Percentiles rank a stretch among this genome's conserved stretches.
Conservation (phyloP, 2,888 invertebrate species). For the Serripes groenlandicus region DNA sequence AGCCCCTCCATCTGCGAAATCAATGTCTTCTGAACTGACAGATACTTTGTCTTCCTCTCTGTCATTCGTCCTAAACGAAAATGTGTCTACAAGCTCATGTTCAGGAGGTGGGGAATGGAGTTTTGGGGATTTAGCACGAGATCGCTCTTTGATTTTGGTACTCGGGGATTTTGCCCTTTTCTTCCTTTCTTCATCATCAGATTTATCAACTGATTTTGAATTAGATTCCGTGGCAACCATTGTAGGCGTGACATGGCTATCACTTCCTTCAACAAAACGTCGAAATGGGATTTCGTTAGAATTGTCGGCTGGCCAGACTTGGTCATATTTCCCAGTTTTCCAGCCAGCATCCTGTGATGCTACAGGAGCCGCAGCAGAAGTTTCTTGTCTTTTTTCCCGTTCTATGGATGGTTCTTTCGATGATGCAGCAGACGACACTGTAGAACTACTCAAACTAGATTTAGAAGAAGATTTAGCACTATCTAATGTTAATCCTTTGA, state of each 20-base stretch:
- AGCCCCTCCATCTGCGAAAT: conserved; percentile 46
- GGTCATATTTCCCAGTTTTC: conserved; percentile 55
- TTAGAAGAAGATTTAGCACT: conserved; percentile 33
- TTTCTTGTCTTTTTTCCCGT: conserved; percentile 40
- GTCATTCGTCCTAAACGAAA: conserved; percentile 37
- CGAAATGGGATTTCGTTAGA: conserved; percentile 61
- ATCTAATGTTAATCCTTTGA: conserved; percentile 68
- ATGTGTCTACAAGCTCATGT: conserved; percentile 59
- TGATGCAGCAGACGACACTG: conserved; percentile 44
- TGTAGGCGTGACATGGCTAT: conserved; percentile 65
- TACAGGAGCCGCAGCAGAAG: conserved; percentile 18
- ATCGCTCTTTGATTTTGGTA: conserved; percentile 83
- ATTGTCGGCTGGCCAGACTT: conserved; percentile 49
- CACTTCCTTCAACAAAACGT: conserved; percentile 81
- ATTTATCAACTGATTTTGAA: conserved; percentile 71
- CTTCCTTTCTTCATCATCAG: conserved; percentile 78
- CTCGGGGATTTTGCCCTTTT: conserved; percentile 83
- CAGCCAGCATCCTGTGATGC: conserved; percentile 33
- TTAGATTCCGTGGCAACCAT: conserved; percentile 49
- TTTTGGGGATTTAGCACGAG: conserved; percentile 81
- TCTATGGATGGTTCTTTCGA: conserved; percentile 61
- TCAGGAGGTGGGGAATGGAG: conserved; percentile 81
- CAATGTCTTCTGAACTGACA: conserved; percentile 63
- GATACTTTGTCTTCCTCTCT: conserved; percentile 58
- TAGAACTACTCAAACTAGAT: conserved; percentile 39